These are phyloP conservation scores for Pyrrhosoma nymphula DNA, from an alignment of 2,888 invertebrate species.

Conservation along the genomic window DNA sequence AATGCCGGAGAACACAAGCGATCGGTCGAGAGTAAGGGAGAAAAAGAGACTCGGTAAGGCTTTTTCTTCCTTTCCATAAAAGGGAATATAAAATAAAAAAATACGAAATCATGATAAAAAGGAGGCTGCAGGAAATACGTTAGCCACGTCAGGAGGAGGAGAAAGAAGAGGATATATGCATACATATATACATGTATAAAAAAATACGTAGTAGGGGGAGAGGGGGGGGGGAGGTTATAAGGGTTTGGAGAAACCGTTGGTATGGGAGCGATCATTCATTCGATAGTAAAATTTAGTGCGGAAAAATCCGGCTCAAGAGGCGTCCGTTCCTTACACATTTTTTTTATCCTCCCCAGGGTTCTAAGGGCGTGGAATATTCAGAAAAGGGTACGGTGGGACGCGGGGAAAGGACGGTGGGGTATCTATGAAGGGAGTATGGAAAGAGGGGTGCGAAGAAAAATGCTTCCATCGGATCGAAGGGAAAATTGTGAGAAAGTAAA, in stretches of 20 bases:
- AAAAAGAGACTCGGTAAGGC: not conserved
- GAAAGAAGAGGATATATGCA: too few species aligned
- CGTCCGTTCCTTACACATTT: not conserved
- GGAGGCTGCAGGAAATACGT: not conserved
- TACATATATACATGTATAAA: not conserved
- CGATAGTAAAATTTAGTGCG: constrained; percentile 61
- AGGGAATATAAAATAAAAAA: not conserved
- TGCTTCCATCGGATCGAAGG: not conserved
- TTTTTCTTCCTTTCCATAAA: not conserved
- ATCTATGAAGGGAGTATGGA: not conserved
- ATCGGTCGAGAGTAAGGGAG: not conserved
- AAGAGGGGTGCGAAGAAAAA: not conserved
- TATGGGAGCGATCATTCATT: constrained; percentile 50
- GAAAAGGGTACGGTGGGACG: not conserved
- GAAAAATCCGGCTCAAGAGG: constrained; percentile 25
- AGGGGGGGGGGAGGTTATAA: not conserved
- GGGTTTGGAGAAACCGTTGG: not conserved
- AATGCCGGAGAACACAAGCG: not conserved
- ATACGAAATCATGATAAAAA: not conserved
- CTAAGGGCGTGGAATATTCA: constrained; percentile 28
- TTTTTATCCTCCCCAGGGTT: not conserved
- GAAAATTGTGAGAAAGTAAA: not conserved
- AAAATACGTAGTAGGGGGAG: not conserved
- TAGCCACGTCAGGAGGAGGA: not conserved
- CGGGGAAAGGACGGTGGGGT: not conserved